Conservation (phyloP, 2,888 invertebrate species). For the Orthosia gracilis region DNA sequence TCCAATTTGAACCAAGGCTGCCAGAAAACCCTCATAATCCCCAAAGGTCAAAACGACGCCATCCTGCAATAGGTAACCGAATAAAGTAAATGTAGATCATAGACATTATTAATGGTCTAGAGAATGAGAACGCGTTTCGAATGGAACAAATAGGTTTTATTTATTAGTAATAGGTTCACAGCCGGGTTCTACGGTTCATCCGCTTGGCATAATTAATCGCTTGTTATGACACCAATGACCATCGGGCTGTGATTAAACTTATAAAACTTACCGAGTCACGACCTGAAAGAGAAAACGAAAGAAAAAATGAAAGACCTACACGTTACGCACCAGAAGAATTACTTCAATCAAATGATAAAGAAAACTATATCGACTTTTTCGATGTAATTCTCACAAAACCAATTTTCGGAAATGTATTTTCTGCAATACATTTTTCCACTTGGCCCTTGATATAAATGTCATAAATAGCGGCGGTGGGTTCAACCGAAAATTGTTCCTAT, state of each 20-base stretch:
- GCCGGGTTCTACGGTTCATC: constrained; percentile 8
- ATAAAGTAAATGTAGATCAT: background rate
- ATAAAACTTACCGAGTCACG: constrained; percentile 6
- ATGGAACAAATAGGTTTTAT: background rate
- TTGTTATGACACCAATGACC: constrained; percentile 19
- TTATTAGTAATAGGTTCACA: constrained; percentile 27
- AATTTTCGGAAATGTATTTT: constrained; percentile 51
- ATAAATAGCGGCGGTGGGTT: constrained; percentile 55
- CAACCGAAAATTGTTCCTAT: constrained; percentile 39
- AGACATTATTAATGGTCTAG: background rate
- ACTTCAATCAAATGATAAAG: constrained; percentile 4
- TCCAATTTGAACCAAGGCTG: constrained; percentile 20
- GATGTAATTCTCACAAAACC: constrained; percentile 17
- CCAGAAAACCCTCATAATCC: constrained; percentile 29
- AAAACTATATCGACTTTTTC: constrained; percentile 23
- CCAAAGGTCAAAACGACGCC: constrained; percentile 3
- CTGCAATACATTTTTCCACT: constrained; percentile 36
- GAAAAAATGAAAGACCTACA: background rate
- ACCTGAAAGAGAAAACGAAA: too few species aligned
- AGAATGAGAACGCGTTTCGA: background rate
- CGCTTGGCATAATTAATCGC: constrained; percentile 22
- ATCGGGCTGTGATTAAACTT: constrained; percentile 10
- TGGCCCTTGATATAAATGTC: constrained; percentile 49
- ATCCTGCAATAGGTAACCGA: background rate
- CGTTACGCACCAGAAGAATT: background rate